A percentile compares a stretch with the other conserved stretches of the same genome.
phyloP scores from a whole-genome alignment of 2,888 invertebrate genomes.

The Fissipunctia ypsillon region DNA sequence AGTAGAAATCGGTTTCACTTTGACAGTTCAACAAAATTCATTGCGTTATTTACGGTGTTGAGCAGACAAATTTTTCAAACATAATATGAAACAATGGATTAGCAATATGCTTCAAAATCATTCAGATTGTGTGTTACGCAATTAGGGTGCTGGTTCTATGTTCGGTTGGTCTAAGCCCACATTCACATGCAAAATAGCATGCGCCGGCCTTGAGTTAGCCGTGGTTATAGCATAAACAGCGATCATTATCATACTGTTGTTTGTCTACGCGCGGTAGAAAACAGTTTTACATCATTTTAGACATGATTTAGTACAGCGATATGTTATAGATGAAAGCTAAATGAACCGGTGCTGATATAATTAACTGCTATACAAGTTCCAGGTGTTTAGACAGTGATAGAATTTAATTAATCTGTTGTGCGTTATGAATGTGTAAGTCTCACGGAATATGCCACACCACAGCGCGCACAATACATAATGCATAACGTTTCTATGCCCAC shows the following conservation, averaged over 20 bases:
- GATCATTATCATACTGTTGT: conserved; percentile 55
- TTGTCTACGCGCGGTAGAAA: conserved; percentile 49
- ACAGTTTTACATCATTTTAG: conserved; percentile 39
- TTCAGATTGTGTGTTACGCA: too few relatives aligned
- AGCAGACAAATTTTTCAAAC: too few relatives aligned
- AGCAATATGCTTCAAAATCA: too few relatives aligned
- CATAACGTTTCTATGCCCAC: conserved; percentile 68
- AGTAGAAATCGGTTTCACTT: too few relatives aligned
- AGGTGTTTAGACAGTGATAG: conserved; percentile 42
- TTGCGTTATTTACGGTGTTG: too few relatives aligned
- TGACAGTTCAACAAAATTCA: too few relatives aligned
- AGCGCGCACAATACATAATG: conserved; percentile 68
- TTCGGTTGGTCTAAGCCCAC: not conserved
- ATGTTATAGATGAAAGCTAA: conserved; percentile 30
- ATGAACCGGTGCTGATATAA: conserved; percentile 26
- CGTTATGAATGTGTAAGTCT: conserved; percentile 59
- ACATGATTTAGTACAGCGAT: conserved; percentile 32
- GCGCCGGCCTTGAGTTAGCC: conserved; percentile 55
- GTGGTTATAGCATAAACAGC: conserved; percentile 40
- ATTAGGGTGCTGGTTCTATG: not conserved
- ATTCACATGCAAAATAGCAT: conserved; percentile 37
- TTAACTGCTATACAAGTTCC: conserved; percentile 24
- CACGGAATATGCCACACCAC: conserved; percentile 58
- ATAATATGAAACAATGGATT: too few relatives aligned
- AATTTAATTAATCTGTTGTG: conserved; percentile 43